These are phyloP conservation scores for Takifugu flavidus DNA, from an alignment of 2,113 vertebrate species.

Conservation along the genomic window DNA sequence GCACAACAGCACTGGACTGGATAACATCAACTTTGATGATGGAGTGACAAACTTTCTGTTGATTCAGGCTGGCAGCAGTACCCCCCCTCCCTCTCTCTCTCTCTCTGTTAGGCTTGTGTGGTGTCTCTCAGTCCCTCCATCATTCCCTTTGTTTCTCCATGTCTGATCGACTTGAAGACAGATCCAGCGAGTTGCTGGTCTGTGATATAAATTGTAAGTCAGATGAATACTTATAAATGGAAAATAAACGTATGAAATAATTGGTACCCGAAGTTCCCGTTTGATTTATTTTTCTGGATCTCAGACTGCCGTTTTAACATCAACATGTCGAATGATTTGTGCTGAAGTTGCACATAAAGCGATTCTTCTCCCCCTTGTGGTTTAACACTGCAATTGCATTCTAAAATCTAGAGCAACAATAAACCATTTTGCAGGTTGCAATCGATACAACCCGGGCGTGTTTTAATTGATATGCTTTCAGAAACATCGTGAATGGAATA, in stretches of 20 bases:
- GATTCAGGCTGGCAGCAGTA: slow-evolving; percentile 38
- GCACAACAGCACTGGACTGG: slow-evolving; percentile 68
- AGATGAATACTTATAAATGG: slow-evolving; percentile 66
- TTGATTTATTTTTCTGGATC: not conserved
- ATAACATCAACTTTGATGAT: slow-evolving; percentile 28
- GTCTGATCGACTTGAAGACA: slow-evolving; percentile 46
- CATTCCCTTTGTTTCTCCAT: slow-evolving; percentile 30
- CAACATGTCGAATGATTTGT: not conserved
- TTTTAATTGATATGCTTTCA: too few relatives aligned
- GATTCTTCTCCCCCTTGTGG: slow-evolving; percentile 28
- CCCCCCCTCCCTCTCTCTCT: slow-evolving; percentile 6
- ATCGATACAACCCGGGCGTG: too few relatives aligned
- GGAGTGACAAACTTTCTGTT: slow-evolving; percentile 29
- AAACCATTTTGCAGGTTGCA: too few relatives aligned
- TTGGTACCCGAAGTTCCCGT: slow-evolving; percentile 24
- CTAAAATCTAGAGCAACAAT: not conserved
- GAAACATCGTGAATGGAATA: too few relatives aligned
- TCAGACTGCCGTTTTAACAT: not conserved
- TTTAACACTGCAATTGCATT: not conserved
- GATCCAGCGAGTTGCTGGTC: slow-evolving; percentile 58
- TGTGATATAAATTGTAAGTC: slow-evolving; percentile 67
- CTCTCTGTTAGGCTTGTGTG: slow-evolving; percentile 42
- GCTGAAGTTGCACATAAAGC: not conserved
- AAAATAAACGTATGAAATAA: slow-evolving; percentile 67
- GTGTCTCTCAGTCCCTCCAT: slow-evolving; percentile 45